phyloP scores from a whole-genome alignment of 2,113 vertebrate species.

The Elgaria multicarinata region DNA sequence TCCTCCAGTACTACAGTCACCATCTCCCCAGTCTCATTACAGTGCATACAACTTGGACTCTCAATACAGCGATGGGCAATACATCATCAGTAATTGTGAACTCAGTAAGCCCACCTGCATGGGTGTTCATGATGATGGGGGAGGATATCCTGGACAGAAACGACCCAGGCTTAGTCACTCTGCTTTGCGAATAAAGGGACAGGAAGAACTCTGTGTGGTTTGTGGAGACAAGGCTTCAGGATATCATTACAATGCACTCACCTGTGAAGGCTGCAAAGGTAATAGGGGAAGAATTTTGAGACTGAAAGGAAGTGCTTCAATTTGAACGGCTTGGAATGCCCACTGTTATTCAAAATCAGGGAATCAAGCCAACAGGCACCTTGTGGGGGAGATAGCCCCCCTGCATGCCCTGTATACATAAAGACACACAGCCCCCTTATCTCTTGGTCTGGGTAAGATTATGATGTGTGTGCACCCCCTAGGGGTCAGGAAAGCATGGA shows the following conservation, averaged over 20 bases:
- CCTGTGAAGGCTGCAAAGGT: slow-evolving; percentile 97
- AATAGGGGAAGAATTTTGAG: not conserved
- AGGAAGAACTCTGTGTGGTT: slow-evolving; percentile 92
- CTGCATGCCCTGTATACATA: too few species aligned
- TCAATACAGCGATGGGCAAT: slow-evolving; percentile 71
- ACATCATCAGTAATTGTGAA: slow-evolving; percentile 70
- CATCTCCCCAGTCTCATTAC: slow-evolving; percentile 80
- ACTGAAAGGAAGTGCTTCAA: fast-evolving
- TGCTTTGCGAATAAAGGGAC: slow-evolving; percentile 79
- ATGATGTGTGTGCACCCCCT: not conserved
- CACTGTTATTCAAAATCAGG: not conserved
- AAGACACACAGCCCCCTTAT: too few species aligned
- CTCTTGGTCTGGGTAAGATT: not conserved
- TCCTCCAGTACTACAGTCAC: slow-evolving; percentile 75
- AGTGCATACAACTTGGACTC: slow-evolving; percentile 77
- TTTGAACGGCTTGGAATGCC: not conserved
- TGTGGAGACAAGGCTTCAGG: slow-evolving; percentile 95
- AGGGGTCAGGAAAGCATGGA: not conserved
- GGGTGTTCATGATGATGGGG: slow-evolving; percentile 54
- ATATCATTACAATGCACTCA: slow-evolving; percentile 95
- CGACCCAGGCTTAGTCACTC: slow-evolving; percentile 78
- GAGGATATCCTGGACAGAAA: slow-evolving; percentile 75
- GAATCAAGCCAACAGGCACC: not conserved
- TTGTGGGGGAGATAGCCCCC: not conserved
- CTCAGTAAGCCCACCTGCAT: slow-evolving; percentile 69